Base-by-base conservation (phyloP, 2,113 vertebrate species). In the Kryptolebias marmoratus region DNA sequence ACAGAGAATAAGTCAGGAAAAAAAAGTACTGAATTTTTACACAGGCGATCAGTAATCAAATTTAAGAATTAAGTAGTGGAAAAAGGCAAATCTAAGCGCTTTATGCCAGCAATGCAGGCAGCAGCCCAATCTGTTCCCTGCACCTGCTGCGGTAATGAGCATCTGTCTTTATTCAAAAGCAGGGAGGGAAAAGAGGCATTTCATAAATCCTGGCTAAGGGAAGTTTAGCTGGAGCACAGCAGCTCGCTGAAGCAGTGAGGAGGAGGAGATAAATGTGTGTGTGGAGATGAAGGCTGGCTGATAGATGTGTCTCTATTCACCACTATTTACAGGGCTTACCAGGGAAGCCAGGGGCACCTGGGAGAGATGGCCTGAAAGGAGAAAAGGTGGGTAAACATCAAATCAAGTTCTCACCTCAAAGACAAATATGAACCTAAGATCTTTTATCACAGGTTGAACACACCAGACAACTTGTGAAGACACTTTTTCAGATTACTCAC, bases 341-440 rank as follows among this genome's bases (percentile, higher is more conserved):
- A 55, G 96, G 96, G 87, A 93, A 94, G 71, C 87, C 92, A 0
- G 97, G 97, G 68, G 79, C 80, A 64, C 93, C 93, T 53, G 97
- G 96, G 83, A 94, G 87, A 86, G 93, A 95, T 84, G 97, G 97
- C 77, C 83, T 89, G 76, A 99, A 96, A 95, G 98, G 97, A 93
- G 94, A 96, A 75, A 98, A 98, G 96, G 98, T 98, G 96, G 94
- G 95, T 96, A 94, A 71, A 88, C 90, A 78, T 87, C 73, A 85
- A 86, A 87, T 78, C 68, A 73, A 80, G 62, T 69, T 68, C 67
- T 75, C 64, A 52, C 69, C 79, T 84, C 62, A 74, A 82, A 85
- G 71, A 71, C 67, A 89, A 86, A 85, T 72, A 69, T 22, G 39
- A 58, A 47, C 67, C 79, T 71, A 12, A 81, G 84, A 81, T 83